These are phyloP conservation scores for Triops longicaudatus DNA, from an alignment of 1,140 invertebrate species.

Conservation along the genomic window DNA sequence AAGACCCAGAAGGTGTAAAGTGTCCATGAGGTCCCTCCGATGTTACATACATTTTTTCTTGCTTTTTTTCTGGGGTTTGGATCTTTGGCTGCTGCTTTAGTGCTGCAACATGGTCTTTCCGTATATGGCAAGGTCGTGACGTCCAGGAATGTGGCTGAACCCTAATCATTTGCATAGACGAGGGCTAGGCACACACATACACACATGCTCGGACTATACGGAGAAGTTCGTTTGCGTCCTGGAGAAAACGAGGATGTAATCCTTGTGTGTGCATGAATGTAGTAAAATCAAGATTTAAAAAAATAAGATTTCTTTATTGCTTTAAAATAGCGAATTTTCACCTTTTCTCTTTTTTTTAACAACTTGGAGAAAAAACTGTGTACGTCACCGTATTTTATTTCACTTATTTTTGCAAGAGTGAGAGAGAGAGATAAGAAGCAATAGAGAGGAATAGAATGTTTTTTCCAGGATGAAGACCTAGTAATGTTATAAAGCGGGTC, in stretches of 20 bases:
- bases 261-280: not conserved
- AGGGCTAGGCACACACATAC: not conserved
- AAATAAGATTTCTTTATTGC: too few relatives aligned
- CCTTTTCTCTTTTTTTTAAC: not conserved
- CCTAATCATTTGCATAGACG: constrained; percentile 15
- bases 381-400: not conserved
- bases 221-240: not conserved
- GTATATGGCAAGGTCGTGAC: constrained; percentile 14
- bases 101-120: constrained; percentile 9
- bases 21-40: not conserved
- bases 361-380: not conserved
- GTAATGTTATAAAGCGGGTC: not conserved
- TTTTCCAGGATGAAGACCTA: not conserved
- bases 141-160: constrained; percentile 9
- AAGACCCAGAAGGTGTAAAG: not conserved
- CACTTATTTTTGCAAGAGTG: too few relatives aligned
- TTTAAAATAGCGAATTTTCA: too few relatives aligned
- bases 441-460: not conserved
- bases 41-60: not conserved
- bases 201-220: not conserved
- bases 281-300: not conserved
- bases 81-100: not conserved
- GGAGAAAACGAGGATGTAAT: not conserved
- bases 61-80: not conserved
- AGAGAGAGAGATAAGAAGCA: too few relatives aligned